Base-by-base conservation (phyloP, 37 sponge, comb jelly and placozoan genomes). In the Aplysina aerophoba region DNA sequence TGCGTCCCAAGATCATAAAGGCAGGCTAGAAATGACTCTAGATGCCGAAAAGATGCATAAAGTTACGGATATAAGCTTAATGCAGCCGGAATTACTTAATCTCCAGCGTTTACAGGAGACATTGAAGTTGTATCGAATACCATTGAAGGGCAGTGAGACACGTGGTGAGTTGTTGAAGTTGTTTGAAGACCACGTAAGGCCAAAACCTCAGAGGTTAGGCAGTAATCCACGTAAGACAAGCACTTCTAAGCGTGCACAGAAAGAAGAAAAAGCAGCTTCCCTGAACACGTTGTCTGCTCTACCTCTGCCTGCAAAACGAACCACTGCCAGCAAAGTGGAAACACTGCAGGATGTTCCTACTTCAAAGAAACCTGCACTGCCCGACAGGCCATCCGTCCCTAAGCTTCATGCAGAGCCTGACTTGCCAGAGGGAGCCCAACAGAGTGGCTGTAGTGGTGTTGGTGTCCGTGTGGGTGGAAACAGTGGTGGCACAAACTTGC, bases 401-500 rank as follows among this genome's bases (percentile, higher is more conserved):
- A 93, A 95, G 2, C 61, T 95, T 84, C 95, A 95, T 86, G 99
- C 96, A 68, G 75, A 90, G 40, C 82, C 96, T 65, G 96, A 96
- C 90, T 90, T 93, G 34, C 91, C 92, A 63, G 99, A 97, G 3
- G 88, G 90, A 37, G 91, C 94, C 89, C 96, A 98, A 88, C 36
- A 95, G 25, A 98, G 96, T 86, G 96, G 96, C 87, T 74, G 93
- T 95, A 84, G 84, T 87, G 66, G 40, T 66, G 22, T 62, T 59
- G 39, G 58, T 36, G 4, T 86, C 20, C 15, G 13, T 44, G 15
- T 73, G 22, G 56, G 17, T 72, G 28, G 28, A 11, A 27, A 28
- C 64, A 28, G 64, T 62, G 50, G 50, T 44, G 8, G 50, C 50
- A 44, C 8, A 44, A 44, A 44, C 50, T 44, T 44, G 50, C 50